Conservation (phyloP, 2,797 vertebrate genomes). For the Argentina silus region DNA sequence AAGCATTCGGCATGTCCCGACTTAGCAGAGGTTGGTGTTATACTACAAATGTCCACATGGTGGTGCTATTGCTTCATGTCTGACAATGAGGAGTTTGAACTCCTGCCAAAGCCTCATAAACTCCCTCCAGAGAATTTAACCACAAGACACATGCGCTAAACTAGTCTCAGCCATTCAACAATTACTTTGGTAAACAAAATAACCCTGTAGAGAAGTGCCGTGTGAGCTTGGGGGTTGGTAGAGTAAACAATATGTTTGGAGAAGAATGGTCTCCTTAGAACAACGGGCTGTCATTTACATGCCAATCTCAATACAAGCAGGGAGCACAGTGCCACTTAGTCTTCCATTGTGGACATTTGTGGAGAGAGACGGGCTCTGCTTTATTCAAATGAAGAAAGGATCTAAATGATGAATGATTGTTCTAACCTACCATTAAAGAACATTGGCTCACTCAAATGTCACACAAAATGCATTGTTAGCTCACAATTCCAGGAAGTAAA, state of each 20-base stretch:
- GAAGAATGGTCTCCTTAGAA: background rate
- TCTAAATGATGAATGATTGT: too few species aligned
- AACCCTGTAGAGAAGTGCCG: background rate
- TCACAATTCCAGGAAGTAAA: too few species aligned
- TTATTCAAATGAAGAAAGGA: too few species aligned
- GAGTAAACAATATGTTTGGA: background rate
- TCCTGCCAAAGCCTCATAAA: background rate
- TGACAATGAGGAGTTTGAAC: background rate
- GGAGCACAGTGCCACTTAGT: background rate
- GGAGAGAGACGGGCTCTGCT: too few species aligned
- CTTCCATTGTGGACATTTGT: too few species aligned
- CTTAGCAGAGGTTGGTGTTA: background rate
- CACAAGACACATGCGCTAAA: background rate
- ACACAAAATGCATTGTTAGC: too few species aligned
- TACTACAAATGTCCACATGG: slow-evolving; percentile 30
- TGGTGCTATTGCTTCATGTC: slow-evolving; percentile 24
- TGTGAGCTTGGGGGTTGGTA: background rate
- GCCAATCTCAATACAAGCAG: slow-evolving; percentile 7
- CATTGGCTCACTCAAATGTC: too few species aligned
- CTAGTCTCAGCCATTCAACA: background rate
- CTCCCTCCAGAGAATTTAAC: background rate
- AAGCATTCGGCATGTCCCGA: too few species aligned
- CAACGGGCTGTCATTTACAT: slow-evolving; percentile 44
- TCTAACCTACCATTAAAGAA: too few species aligned
- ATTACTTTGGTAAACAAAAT: background rate